Evolutionary conservation across 2,888 invertebrate genomes (phyloP), one percentile per base, ranked within the genome.

Genomic region (Tipula confusa): DNA sequence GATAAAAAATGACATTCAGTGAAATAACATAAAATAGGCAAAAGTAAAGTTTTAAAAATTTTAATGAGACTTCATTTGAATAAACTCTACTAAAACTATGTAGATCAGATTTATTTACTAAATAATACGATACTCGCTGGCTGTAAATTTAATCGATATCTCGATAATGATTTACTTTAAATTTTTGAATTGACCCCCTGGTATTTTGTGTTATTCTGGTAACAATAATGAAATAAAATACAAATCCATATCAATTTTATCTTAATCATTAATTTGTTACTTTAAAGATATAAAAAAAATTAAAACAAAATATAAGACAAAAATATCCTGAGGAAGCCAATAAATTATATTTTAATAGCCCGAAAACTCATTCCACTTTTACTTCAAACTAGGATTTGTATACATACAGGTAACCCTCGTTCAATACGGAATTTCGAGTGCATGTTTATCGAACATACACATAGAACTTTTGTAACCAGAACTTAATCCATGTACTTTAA

Each of bases 231-330:
- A 24, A 64, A 64, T 64, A 64, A 9, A 64, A 64, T 64, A 64
- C 24, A 64, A 64, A 64, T 24, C 64, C 24, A 64, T 64, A 64
- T 64, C 24, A 64, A 24, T 64, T 64, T 64, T 24, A 64, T 64
- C 64, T 11, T 64, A 64, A 64, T 64, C 64, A 64, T 64, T 64
- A 64, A 64, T 64, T 64, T 24, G 64, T 64, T 64, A 64, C 64
- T 24, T 9, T 24, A 64, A 64, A 24, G 24, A 64, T 64, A 64
- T n/a, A n/a, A n/a, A n/a, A 11, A 24, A 64, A 64, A 64, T 64
- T 1, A 64, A 64, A 64, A 64, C 24, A 64, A 64, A 64, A 24
- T 24, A 64, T 64, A 64, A 64, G 24, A 64, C 64, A 24, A 64
- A 64, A 64, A 64, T 64, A 64, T 64, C 64, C 64, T 64, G 11